phyloP scores from a whole-genome alignment of 2,113 vertebrate genomes.

The Nestor notabilis region DNA sequence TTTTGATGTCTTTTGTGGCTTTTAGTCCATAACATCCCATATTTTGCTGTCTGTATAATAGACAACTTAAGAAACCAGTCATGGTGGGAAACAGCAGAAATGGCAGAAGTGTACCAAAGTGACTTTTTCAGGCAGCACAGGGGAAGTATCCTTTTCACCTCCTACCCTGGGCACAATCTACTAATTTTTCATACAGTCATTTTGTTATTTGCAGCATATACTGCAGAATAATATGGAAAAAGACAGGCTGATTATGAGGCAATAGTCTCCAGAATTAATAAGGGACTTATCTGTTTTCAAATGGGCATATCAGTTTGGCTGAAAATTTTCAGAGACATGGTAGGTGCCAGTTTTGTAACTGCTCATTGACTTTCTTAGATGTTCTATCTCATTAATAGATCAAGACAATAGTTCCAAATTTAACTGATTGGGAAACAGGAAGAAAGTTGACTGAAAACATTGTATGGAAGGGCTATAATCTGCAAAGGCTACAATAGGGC shows the following conservation, averaged over 20 bases:
- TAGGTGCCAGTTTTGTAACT: slow-evolving; percentile 44
- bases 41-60: not conserved
- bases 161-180: not conserved
- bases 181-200: not conserved
- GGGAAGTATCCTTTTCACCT: not conserved
- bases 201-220: slow-evolving; percentile 9
- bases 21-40: not conserved
- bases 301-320: not conserved
- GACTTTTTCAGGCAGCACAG: not conserved
- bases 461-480: slow-evolving; percentile 71
- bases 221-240: not conserved
- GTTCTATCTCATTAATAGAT: slow-evolving; percentile 60
- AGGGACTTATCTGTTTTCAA: not conserved
- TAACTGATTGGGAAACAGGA: slow-evolving; percentile 79
- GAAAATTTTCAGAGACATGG: slow-evolving; percentile 9
- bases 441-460: slow-evolving; percentile 70
- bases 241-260: not conserved
- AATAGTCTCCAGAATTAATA: not conserved
- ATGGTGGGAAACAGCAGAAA: not conserved
- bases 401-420: slow-evolving; percentile 78
- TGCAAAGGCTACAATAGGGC: slow-evolving; percentile 73
- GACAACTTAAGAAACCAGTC: not conserved
- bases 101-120: not conserved
- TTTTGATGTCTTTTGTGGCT: not conserved
- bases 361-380: slow-evolving; percentile 71